Conservation (phyloP, 2,888 invertebrate genomes). For the Stegana nigrithorax region DNA sequence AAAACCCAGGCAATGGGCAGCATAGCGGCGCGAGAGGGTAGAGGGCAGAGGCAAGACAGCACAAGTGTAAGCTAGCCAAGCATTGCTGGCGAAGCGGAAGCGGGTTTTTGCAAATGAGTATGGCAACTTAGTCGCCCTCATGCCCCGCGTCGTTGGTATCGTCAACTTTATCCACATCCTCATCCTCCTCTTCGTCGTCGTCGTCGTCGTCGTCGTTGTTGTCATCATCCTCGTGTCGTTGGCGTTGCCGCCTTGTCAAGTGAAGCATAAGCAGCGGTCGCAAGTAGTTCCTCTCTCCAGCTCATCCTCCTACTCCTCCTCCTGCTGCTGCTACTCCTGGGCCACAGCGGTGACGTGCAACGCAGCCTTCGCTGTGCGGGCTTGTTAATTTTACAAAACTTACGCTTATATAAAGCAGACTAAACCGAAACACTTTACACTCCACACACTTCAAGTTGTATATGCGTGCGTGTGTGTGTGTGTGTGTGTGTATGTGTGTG, state of each 20-base stretch:
- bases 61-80: no score
- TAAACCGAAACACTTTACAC: not conserved
- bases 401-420: slow-evolving; percentile 8
- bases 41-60: no score
- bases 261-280: slow-evolving; percentile 45
- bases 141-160: not conserved
- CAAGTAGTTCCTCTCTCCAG: no score
- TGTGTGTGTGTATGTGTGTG: slow-evolving; percentile 41
- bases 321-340: no score
- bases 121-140: not conserved
- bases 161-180: no score
- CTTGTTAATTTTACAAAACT: slow-evolving; percentile 20
- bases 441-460: not conserved
- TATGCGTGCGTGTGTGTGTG: slow-evolving; percentile 29
- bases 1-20: no score
- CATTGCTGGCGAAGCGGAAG: no score
- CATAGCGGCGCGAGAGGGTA: no score
- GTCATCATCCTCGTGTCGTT: not conserved
- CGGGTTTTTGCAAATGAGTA: slow-evolving; percentile 1
- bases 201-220: no score
- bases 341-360: slow-evolving; percentile 19
- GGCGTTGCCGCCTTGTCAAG: slow-evolving; percentile 28
- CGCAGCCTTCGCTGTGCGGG: slow-evolving; percentile 22
- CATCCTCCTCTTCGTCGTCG: no score
- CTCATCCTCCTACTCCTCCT: no score